These are phyloP conservation scores for Pyrocephalus nanus DNA, from an alignment of 2,797 vertebrate species.

Conservation along the genomic window DNA sequence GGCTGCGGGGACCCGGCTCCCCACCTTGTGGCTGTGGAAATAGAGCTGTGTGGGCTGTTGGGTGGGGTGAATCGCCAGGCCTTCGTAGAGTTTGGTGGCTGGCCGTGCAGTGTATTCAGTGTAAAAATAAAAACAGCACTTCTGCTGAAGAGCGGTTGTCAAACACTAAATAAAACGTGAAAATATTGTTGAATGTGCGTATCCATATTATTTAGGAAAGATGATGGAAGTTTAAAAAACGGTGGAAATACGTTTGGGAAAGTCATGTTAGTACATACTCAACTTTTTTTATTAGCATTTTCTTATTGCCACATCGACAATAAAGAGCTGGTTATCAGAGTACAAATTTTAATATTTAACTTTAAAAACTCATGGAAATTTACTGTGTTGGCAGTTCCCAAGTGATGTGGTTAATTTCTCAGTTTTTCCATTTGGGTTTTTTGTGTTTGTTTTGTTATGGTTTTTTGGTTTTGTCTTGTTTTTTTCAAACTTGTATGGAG, in stretches of 20 bases:
- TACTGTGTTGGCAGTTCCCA: neutral
- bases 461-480: neutral
- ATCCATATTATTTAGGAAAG: rapidly evolving
- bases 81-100: too few relatives aligned
- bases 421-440: neutral
- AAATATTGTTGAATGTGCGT: rapidly evolving
- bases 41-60: too few relatives aligned
- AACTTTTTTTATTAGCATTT: neutral
- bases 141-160: neutral
- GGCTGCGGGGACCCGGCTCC: too few relatives aligned
- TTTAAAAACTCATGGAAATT: neutral
- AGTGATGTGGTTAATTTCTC: neutral
- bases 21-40: too few relatives aligned
- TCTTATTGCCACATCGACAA: neutral
- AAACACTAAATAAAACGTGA: rapidly evolving
- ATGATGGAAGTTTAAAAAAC: rapidly evolving
- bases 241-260: neutral
- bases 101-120: too few relatives aligned
- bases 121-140: rapidly evolving
- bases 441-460: neutral
- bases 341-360: neutral
- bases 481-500: neutral
- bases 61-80: too few relatives aligned
- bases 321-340: neutral
- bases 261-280: rapidly evolving